Evolutionary conservation across 2,113 vertebrate species (phyloP), one percentile per base, ranked within the genome.

Genomic region (Protomyctophum bolini): DNA sequence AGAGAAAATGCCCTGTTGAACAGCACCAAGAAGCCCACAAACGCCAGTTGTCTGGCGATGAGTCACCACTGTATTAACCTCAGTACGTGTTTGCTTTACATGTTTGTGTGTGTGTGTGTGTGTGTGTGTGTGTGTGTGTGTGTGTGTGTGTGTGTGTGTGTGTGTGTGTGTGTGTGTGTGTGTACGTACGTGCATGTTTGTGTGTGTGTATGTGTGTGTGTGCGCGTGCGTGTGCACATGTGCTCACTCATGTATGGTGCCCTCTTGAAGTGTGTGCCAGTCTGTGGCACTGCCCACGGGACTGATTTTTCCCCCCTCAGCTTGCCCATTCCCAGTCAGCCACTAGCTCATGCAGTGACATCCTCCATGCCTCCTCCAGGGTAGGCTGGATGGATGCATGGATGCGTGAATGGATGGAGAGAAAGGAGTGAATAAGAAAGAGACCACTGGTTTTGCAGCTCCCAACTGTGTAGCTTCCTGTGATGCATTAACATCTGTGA

Each of bases 21-120:
- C 64, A 75, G 66, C 78, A 80, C 75, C 81, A 83, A 77, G 83
- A 79, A 82, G 84, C 65, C 73, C 69, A 80, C 73, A 83, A 85
- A 86, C 2, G 50, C 78, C 64, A 66, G 72, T 72, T 77, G 82
- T 63, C 79, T n/a, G 52, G 66, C 50, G 58, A 62, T 88, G 82
- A 87, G 49, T 86, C 86, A 90, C 68, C 80, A 60, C 59, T 58
- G 62, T 74, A 84, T 71, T 49, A 55, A 52, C 63, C 10, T 45
- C 45, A 66, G 8, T 57, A 15, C 64, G 54, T 59, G 8, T 66
- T 58, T 60, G 10, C 12, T 12, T 21, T 8, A 46, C 7, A 15
- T 57, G 15, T 15, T 41, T 41, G 33, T 4, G 5, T 21, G 52
- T 15, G n/a, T 57, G 14, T 57, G 55, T 51, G 49, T 51, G 64